A percentile compares a stretch with the other conserved stretches of the same genome.
These are phyloP conservation scores for Linyphia triangularis DNA, from an alignment of 2,888 invertebrate genomes.

Conservation along the genomic window DNA sequence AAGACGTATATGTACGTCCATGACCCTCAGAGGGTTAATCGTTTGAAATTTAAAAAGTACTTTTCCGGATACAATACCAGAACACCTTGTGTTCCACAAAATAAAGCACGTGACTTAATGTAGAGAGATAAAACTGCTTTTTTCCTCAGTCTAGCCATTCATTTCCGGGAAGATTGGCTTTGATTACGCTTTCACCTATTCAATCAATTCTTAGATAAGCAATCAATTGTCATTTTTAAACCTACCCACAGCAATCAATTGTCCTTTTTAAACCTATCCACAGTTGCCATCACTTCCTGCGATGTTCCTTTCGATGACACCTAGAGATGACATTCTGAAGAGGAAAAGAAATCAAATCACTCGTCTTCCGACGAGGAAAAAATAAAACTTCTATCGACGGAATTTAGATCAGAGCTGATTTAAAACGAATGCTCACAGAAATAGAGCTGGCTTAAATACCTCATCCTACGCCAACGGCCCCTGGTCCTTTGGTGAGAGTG, in stretches of 20 bases:
- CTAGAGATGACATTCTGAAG: background rate
- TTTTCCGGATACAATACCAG: too few species aligned
- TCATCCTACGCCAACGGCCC: background rate
- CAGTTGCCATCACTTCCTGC: background rate
- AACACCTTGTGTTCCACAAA: too few species aligned
- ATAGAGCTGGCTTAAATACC: background rate
- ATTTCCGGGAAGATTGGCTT: background rate
- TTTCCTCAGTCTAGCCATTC: background rate
- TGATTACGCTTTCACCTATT: background rate
- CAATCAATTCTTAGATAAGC: background rate
- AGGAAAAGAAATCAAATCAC: background rate
- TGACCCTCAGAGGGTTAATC: too few species aligned
- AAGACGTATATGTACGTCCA: too few species aligned
- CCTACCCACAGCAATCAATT: background rate
- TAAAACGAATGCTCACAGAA: background rate
- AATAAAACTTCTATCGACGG: too few species aligned
- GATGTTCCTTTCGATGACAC: background rate
- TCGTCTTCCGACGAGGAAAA: background rate
- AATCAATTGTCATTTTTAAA: background rate
- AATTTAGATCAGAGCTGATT: background rate
- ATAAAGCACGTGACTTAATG: too few species aligned
- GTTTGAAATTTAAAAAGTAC: too few species aligned
- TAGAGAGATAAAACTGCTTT: too few species aligned
- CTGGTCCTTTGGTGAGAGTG: background rate
- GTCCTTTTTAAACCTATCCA: background rate